Base-by-base conservation (phyloP, 1,140 invertebrate species). In the Ceratina calcarata region DNA sequence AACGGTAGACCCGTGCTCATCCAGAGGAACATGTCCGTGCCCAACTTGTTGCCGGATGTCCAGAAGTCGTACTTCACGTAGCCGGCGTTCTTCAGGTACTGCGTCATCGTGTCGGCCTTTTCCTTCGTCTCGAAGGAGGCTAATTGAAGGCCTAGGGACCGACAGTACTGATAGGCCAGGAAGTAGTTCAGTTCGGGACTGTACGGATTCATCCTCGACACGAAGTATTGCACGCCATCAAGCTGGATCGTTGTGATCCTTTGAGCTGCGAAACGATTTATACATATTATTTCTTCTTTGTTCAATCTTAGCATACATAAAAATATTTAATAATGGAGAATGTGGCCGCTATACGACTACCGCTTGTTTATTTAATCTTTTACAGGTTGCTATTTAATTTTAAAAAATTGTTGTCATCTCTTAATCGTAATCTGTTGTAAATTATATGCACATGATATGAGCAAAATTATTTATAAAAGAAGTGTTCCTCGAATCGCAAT, bases 1-100 rank as follows among this genome's bases (percentile, higher is more conserved):
- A 97, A 97, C 53, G 97, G 96, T 66, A 97, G 91, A 12, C 97
- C 97, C 51, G 96, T 97, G 89, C 96, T 97, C 96, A 97, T 97
- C 97, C 97, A 98, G 55, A 97, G 92, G 92, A 96, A 96, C 96
- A 97, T 97, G 87, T 96, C 95, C 10, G 96, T 97, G 57, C 97
- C 97, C 64, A 97, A 93, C 83, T 96, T 95, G 93, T 98, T 98
- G 61, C 97, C 97, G 69, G 97, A 97, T 78, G 97, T 97, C 97
- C 97, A 98, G 92, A 97, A 97, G 89, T 97, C 96, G 86, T 96
- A 96, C 88, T 96, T 96, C 78, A 95, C 95, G 89, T 96, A 96
- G 18, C 96, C 95, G 89, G 96, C 97, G 92, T 97, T 96, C 82
- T 94, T 96, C 51, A 98, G 92, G 89, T 97, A 97, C 75, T 96